phyloP scores from a whole-genome alignment of 2,888 invertebrate genomes.

The Pammene fasciana region DNA sequence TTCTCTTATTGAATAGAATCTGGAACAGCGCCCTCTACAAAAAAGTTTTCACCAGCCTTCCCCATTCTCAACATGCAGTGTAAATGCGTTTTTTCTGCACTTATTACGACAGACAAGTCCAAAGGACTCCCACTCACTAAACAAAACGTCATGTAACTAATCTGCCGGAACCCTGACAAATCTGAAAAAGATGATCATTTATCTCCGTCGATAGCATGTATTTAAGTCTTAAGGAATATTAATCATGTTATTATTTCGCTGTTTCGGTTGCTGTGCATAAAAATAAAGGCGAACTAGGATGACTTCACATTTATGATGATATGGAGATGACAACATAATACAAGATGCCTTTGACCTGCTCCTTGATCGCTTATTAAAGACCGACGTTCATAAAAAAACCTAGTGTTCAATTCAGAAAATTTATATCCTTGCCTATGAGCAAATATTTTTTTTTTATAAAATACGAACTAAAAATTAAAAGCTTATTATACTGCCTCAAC shows the following conservation, averaged over 20 bases:
- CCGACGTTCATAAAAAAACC: too few relatives aligned
- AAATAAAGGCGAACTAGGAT: constrained; percentile 36
- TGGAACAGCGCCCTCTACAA: too few relatives aligned
- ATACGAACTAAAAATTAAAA: too few relatives aligned
- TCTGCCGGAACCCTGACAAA: constrained; percentile 34
- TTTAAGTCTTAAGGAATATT: constrained; percentile 30
- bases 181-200: constrained; percentile 33
- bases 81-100: background rate
- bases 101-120: background rate
- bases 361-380: too few relatives aligned
- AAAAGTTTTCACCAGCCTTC: too few relatives aligned
- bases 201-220: constrained; percentile 21
- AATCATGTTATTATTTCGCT: constrained; percentile 33
- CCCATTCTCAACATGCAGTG: background rate
- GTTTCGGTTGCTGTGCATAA: constrained; percentile 31
- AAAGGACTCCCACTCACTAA: constrained; percentile 13
- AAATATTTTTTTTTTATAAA: too few relatives aligned
- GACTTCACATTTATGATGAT: constrained; percentile 24
- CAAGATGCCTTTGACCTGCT: too few relatives aligned
- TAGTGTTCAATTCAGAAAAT: too few relatives aligned
- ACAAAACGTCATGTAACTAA: constrained; percentile 4
- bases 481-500: too few relatives aligned
- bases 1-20: too few relatives aligned
- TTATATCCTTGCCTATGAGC: too few relatives aligned
- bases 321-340: background rate